Base-by-base conservation (phyloP, 2,797 vertebrate genomes). In the Schizothorax lantsangensis region DNA sequence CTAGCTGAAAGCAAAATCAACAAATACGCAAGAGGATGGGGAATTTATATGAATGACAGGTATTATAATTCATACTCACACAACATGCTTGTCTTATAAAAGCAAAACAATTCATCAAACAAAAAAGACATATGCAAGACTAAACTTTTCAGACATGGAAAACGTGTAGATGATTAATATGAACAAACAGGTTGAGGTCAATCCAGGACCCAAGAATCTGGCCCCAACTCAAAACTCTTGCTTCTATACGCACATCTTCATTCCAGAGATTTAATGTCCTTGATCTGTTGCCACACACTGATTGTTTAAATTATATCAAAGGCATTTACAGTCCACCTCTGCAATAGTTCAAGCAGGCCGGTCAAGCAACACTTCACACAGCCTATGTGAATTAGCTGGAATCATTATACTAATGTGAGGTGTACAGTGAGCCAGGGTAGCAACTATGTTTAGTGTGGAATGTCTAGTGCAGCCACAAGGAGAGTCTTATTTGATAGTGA, bases 231-330 rank as follows among this genome's bases (percentile, higher is more conserved):
- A 59, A 54, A 83, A 36, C 49, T 75, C 26, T 75, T 64, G 71
- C 26, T 49, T 75, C 72, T 75, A 64, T 77, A 79, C 14, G 7
- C 75, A 85, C 47, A 69, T 69, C 33, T 68, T 78, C 47, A 15
- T 69, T 79, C 66, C 64, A 57, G 64, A 79, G n/a, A 79, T 84
- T 38, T 23, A 66, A 79, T 43, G 36, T 77, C 36, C 5, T 2
- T 45, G 47, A 43, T 79, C 74, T 79, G 23, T 57, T 79, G 64
- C 75, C 75, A 79, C 12, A 49, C 64, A 85, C 62, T 8, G 33
- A 49, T 57, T 77, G 81, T 82, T 75, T 64, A 64, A 21, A 75
- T 36, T 66, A 78, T 40, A 79, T 84, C 47, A 69, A 79, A 81
- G 64, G 45, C 26, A 62, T 81, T 68, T 68, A 69, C 43, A 81